Percentiles rank a stretch among this genome's conserved stretches.
Evolutionary conservation across 2,797 vertebrate genomes (phyloP).

Genomic region (Argya squamiceps): DNA sequence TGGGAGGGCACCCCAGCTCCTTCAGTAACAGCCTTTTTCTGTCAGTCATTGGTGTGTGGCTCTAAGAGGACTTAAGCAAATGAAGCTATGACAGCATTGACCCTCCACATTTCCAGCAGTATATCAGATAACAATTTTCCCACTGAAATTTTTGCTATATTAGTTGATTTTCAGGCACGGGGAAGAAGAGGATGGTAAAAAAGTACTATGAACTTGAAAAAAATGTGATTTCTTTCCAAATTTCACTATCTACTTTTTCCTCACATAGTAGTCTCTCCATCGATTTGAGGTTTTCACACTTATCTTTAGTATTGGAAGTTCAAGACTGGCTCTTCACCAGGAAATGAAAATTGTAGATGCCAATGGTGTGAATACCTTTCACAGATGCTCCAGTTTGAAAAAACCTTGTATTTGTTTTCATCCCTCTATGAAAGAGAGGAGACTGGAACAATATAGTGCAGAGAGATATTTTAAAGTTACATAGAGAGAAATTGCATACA

Average conservation of each 20-base stretch:
- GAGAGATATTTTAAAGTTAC: background rate
- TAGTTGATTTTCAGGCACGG: background rate
- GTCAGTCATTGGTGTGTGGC: background rate
- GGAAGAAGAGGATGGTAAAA: background rate
- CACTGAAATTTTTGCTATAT: background rate
- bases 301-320: background rate
- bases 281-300: background rate
- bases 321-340: background rate
- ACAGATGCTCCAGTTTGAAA: background rate
- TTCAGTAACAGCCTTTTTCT: background rate
- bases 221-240: background rate
- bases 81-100: background rate
- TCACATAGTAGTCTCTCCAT: rapidly evolving
- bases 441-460: background rate
- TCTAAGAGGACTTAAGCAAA: background rate
- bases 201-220: background rate
- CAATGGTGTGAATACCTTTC: background rate
- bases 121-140: background rate
- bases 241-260: background rate
- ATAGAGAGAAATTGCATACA: background rate
- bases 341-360: background rate
- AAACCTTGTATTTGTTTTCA: background rate
- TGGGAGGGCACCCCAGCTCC: background rate
- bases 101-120: background rate
- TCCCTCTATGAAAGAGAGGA: background rate